Conservation (phyloP, 1,140 invertebrate genomes). For the Mycetomoellerius zeteki region DNA sequence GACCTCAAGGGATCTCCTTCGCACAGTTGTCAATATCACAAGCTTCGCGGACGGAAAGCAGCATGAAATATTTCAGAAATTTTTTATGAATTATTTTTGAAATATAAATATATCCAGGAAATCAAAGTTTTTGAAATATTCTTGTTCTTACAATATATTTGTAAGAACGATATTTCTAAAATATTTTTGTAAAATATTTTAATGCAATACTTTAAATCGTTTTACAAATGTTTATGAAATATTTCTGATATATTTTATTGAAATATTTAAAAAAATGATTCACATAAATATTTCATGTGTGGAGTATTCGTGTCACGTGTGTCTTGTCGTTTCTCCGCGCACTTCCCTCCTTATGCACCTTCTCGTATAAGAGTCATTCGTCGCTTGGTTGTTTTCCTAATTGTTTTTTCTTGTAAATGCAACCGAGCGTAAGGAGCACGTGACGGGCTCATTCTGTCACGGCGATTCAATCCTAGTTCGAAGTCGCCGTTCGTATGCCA, state of each 20-base stretch:
- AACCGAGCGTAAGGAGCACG: not conserved
- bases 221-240: no score
- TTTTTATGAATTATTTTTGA: no score
- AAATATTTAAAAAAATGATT: no score
- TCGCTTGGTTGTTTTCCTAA: not conserved
- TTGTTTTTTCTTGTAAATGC: constrained; percentile 5
- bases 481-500: not conserved
- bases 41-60: not conserved
- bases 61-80: no score
- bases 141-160: no score
- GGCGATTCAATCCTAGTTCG: not conserved
- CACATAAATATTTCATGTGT: no score
- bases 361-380: not conserved
- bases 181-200: no score
- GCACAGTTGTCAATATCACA: not conserved
- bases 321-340: not conserved
- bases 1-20: not conserved
- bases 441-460: not conserved
- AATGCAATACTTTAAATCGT: no score
- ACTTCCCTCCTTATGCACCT: not conserved
- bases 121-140: no score
- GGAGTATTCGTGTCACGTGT: constrained; percentile 13
- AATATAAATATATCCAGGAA: no score
- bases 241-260: no score
- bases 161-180: no score